Evolutionary conservation across 2,888 invertebrate genomes (phyloP), one percentile per base, ranked within the genome.

Genomic region (Chymomyza procnemis): DNA sequence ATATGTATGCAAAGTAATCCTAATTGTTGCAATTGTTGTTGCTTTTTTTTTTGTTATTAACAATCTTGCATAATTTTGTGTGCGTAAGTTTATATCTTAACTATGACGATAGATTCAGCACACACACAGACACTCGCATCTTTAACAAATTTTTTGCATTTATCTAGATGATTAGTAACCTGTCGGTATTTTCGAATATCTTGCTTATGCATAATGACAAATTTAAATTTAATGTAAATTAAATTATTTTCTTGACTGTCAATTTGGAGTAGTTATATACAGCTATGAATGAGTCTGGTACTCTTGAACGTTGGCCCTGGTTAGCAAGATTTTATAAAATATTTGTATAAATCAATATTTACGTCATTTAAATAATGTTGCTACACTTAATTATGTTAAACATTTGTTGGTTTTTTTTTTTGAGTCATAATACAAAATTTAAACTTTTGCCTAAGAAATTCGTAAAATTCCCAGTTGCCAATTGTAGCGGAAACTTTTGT

Each of bases 221-320:
- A 61, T 60, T 55, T 65, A 74, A 74, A 70, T 69, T 18, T 70
- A 73, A 73, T 74, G 74, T 72, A 74, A 69, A 74, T 48, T 71
- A 72, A 64, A 72, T 63, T 74, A 12, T 41, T 41, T 34, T 34
- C 0, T 34, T 34, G 4, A 34, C 6, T 5, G 34, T 34, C 5
- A 34, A 34, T 9, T 9, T 34, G 0, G 9, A 1, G 1, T 9
- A 34, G 0, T 9, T 34, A 34, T 3, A 26, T 26, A 26, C 26
- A 26, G 26, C 26, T 26, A 26, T 26, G 26, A 26, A 26, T 26
- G 26, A 1, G 26, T 26, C 26, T 26, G 5, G 26, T 26, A n/a
- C n/a, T n/a, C n/a, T n/a, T n/a, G n/a, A n/a, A n/a, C n/a, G n/a
- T n/a, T n/a, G n/a, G n/a, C n/a, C n/a, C n/a, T n/a, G n/a, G n/a